Percentiles rank a stretch among this genome's conserved stretches.
Conservation (phyloP, 1,140 invertebrate species). For the Drosophila melanogaster region Release_6_plus_ISO1_MT NT_033779.5:5447001-5447500, state of each 20-base stretch:
- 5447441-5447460: constrained; percentile 75
- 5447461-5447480: constrained; percentile 84
- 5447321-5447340: constrained; percentile 5
- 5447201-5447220: constrained; percentile 60
- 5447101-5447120: constrained; percentile 79
- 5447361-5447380: neutral
- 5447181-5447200: constrained; percentile 77
- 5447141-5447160: constrained; percentile 73
- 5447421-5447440: constrained; percentile 49
- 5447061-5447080: constrained; percentile 43
- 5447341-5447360: constrained; percentile 9
- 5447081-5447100: constrained; percentile 30
- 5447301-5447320: constrained; percentile 36
- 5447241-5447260: constrained; percentile 77
- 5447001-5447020: constrained; percentile 44
- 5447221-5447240: constrained; percentile 79
- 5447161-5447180: constrained; percentile 38
- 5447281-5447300: constrained; percentile 24
- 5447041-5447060: constrained; percentile 67
- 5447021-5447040: constrained; percentile 48
- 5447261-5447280: constrained; percentile 35
- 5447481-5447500: constrained; percentile 84
- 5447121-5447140: constrained; percentile 84
- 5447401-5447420: constrained; percentile 44
- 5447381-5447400: constrained; percentile 37